A percentile compares a stretch with the other conserved stretches of the same genome.
Conservation (phyloP, 2,888 invertebrate genomes). For the Alloplasta piceator region DNA sequence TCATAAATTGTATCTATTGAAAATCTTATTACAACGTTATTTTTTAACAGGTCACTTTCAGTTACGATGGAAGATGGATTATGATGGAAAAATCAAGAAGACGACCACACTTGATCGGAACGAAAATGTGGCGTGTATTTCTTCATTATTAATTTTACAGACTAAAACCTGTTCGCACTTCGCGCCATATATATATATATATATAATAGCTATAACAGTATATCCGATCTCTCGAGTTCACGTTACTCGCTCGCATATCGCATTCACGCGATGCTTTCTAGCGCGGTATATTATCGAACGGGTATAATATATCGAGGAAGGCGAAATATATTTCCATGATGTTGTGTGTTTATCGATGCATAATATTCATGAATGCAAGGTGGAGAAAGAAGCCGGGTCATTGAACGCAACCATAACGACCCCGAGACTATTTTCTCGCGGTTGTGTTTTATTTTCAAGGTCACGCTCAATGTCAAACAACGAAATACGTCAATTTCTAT, state of each 20-base stretch:
- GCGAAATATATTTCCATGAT: neutral
- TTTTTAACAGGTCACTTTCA: too few species aligned
- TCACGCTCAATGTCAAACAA: too few species aligned
- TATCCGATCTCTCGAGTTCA: too few species aligned
- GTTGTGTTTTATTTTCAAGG: too few species aligned
- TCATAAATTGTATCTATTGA: conserved; percentile 12
- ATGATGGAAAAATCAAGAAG: too few species aligned
- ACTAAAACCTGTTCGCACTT: neutral
- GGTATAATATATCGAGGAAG: conserved; percentile 8
- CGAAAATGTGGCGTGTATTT: too few species aligned
- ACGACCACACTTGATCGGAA: too few species aligned
- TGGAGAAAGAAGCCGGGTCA: neutral
- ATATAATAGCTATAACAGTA: too few species aligned
- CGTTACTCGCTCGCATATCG: conserved; percentile 4
- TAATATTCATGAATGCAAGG: conserved; percentile 1
- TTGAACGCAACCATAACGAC: neutral
- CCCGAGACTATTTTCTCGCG: too few species aligned
- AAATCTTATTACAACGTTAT: neutral
- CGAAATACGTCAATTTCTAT: too few species aligned
- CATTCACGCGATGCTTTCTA: conserved; percentile 13
- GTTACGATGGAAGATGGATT: too few species aligned
- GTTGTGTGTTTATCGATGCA: conserved; percentile 5
- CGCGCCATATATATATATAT: neutral
- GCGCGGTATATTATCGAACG: neutral
- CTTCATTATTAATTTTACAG: too few species aligned